Base-by-base conservation (phyloP, 2,888 invertebrate species). In the Drosophila paranaensis region DNA sequence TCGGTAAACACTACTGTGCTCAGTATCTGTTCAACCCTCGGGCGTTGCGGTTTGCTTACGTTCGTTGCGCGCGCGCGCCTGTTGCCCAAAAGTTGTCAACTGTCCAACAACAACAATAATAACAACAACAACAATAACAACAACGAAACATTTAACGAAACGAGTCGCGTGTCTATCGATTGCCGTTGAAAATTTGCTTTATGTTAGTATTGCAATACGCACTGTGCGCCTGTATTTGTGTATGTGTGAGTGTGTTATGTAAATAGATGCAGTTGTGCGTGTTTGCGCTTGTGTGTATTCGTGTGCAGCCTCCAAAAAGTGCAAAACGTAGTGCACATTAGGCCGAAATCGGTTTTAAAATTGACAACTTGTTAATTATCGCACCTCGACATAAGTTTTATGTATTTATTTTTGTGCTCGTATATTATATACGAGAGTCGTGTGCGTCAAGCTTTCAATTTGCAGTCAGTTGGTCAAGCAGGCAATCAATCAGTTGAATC, bases 1-100 rank as follows among this genome's bases (percentile, higher is more conserved):
- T 27, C 69, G 46, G 30, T 50, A 50, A 72, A 65, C 65, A 71
- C 46, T 57, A 20, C n/a, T 46, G 35, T 30, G 70, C 73, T 85
- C 87, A 87, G 90, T 87, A 62, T 72, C 61, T 77, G 72, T 89
- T 84, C 77, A 89, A 87, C 82, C 88, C 90, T 87, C 90, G 85
- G 76, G 79, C 89, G 74, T 75, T 79, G 89, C 66, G 90, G 89
- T 89, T 66, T 70, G 72, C 60, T 70, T 58, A 60, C 65, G 61
- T 68, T 69, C 25, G 40, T 71, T 40, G 61, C 56, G 50, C 51
- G 66, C 80, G 79, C 60, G 55, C 54, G 64, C 54, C 61, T 58
- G 64, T 68, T 77, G 87, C 84, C 70, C 77, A 89, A 88, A 74
- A 88, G 82, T 85, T 84, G 82, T 88, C 84, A 89, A 88, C 88